phyloP scores from a whole-genome alignment of 2,113 vertebrate species.

The Cinclus cinclus region DNA sequence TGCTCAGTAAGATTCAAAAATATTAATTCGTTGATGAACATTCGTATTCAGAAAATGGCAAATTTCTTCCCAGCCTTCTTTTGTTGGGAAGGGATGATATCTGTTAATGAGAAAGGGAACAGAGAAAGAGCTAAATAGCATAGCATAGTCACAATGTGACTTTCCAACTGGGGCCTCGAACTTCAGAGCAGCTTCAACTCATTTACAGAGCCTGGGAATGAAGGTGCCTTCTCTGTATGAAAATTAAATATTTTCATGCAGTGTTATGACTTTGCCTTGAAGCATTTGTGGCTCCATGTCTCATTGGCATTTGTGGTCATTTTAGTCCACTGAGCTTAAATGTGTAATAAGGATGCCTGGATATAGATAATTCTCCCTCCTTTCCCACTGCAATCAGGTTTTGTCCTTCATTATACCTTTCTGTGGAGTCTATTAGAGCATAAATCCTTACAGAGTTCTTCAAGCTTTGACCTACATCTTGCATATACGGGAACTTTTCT shows the following conservation, averaged over 20 bases:
- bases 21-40: not conserved
- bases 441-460: constrained; percentile 37
- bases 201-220: not conserved
- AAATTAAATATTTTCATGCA: not conserved
- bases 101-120: not conserved
- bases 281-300: not conserved
- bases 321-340: not conserved
- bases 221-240: not conserved
- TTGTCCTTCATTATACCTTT: constrained; percentile 4
- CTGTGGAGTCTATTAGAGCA: not conserved
- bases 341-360: not conserved
- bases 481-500: not conserved
- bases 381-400: not conserved
- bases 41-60: not conserved
- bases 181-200: not conserved
- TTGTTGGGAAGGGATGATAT: not conserved
- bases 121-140: not conserved
- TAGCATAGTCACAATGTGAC: not conserved
- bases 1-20: not conserved
- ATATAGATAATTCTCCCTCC: constrained; percentile 1
- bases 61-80: not conserved
- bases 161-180: not conserved
- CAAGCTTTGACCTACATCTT: constrained; percentile 28
- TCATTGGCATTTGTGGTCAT: not conserved
- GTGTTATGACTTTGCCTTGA: not conserved